Evolutionary conservation across 2,888 invertebrate genomes (phyloP).

Genomic region (Orgyia antiqua): DNA sequence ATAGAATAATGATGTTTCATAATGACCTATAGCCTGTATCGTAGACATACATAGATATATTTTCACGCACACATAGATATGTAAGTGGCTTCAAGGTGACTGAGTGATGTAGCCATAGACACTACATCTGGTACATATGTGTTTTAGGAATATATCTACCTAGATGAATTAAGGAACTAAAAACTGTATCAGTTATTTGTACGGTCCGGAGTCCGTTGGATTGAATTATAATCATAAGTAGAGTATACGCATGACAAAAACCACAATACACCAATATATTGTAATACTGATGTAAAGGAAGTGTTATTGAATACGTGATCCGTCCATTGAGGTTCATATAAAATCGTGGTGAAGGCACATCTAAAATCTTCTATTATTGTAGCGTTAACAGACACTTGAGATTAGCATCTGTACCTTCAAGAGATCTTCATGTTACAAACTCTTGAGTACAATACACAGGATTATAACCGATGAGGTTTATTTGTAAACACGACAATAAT

Average conservation of each 20-base stretch:
- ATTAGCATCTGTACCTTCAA: slow-evolving; percentile 74
- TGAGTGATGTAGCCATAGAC: too few relatives aligned
- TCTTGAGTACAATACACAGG: slow-evolving; percentile 50
- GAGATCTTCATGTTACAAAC: slow-evolving; percentile 63
- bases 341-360: slow-evolving; percentile 56
- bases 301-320: slow-evolving; percentile 57
- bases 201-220: slow-evolving; percentile 6
- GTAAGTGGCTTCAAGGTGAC: too few relatives aligned
- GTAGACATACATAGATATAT: too few relatives aligned
- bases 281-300: slow-evolving; percentile 43
- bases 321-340: slow-evolving; percentile 49
- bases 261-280: slow-evolving; percentile 20
- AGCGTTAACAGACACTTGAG: slow-evolving; percentile 77
- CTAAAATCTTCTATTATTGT: slow-evolving; percentile 63
- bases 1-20: too few relatives aligned
- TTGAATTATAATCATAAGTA: slow-evolving; percentile 9
- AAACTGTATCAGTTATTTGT: too few relatives aligned
- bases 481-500: slow-evolving; percentile 75
- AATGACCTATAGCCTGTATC: too few relatives aligned
- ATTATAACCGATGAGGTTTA: slow-evolving; percentile 73
- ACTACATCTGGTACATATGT: too few relatives aligned
- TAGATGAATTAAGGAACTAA: too few relatives aligned
- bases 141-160: too few relatives aligned
- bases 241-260: slow-evolving; percentile 20
- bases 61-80: too few relatives aligned